Conservation (phyloP, 35 echinoderm and acorn worm species). For the Nesometra sesokonis region DNA sequence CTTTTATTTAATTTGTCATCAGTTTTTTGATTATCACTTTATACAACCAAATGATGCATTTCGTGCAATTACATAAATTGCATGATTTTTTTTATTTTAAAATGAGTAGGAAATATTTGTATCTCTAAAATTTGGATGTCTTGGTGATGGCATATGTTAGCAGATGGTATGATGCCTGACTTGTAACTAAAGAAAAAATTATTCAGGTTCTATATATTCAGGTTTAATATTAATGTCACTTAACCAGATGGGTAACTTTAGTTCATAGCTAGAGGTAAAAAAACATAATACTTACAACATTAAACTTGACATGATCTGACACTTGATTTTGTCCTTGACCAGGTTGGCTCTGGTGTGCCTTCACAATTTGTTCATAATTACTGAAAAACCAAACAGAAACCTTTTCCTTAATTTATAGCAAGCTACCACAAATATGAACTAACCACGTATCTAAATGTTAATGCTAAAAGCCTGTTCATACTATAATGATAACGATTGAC, state of each 20-base stretch:
- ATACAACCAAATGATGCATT: no score
- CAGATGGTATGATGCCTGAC: not conserved
- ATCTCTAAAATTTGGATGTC: no score
- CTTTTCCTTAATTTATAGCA: not conserved
- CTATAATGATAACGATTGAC: no score
- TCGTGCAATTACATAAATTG: no score
- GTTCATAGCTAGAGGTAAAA: not conserved
- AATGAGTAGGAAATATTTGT: no score
- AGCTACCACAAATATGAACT: not conserved
- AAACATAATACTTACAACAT: constrained; percentile 66
- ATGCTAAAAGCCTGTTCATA: not conserved
- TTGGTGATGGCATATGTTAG: not conserved
- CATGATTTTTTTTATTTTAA: no score
- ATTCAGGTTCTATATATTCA: no score
- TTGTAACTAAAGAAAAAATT: not conserved
- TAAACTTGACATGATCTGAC: constrained; percentile 96
- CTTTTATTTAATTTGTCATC: no score
- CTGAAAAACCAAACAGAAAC: constrained; percentile 19
- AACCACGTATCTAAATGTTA: not conserved
- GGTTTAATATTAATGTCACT: no score
- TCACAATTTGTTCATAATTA: constrained; percentile 99
- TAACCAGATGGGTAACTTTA: no score
- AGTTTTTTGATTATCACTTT: no score
- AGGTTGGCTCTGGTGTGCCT: constrained; percentile 94
- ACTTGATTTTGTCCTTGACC: constrained; percentile 93